Evolutionary conservation across 2,113 vertebrate species (phyloP), one percentile per base, ranked within the genome.

Genomic region (Perca fluviatilis): DNA sequence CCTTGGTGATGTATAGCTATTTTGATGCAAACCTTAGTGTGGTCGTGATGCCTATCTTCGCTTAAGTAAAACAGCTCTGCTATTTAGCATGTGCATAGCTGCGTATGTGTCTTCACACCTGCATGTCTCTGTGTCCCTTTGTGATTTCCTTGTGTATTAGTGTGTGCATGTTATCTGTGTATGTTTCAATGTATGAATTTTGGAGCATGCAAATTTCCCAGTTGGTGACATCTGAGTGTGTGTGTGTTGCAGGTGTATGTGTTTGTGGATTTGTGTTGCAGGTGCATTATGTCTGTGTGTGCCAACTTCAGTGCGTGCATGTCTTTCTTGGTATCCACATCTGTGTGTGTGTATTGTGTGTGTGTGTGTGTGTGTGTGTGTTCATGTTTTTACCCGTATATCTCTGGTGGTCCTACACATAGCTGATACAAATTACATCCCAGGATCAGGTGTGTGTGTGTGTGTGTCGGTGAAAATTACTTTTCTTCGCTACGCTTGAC

Each of bases 401-500:
- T 87, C 71, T 77, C 77, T 61, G 70, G 78, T 81, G 71, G 83
- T 79, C 77, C 40, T 58, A 77, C 62, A 85, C 74, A 91, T 82
- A 83, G 76, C 63, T 64, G 73, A 83, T 67, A 84, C 75, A 91
- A 87, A 89, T 75, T 40, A 83, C 75, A 89, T 81, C 67, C 54
- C 57, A 69, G 58, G 40, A 57, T 68, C 67, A 57, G 57, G n/a
- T 47, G 25, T 60, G 72, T 33, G 77, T 74, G 51, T 27, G 27
- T 27, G 27, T 27, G 27, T 27, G 0, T 80, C 60, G 53, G 91
- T 92, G 91, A 91, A 94, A 94, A 94, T 94, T 79, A 92, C 88
- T 92, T 95, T 93, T 91, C 83, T 81, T 84, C 61, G 77, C 83
- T 72, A 81, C 47, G 63, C 79, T 79, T 79, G 77, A 82, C 23